Base-by-base conservation (phyloP, 2,797 vertebrate genomes). In the Acrocephalus scirpaceus region DNA sequence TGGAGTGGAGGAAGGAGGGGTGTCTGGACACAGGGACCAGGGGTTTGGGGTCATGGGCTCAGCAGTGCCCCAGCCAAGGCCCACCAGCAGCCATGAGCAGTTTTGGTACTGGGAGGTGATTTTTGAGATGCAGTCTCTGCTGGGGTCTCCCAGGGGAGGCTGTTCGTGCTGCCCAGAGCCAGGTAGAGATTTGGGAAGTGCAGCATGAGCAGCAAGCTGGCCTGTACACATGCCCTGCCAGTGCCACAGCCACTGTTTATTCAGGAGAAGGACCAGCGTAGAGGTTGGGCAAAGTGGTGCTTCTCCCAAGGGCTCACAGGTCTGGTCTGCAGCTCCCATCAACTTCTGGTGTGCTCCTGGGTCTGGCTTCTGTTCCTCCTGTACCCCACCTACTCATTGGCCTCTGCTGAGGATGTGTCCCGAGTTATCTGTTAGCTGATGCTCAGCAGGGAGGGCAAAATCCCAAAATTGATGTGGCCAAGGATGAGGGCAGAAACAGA, bases 261-360 rank as follows among this genome's bases (percentile, higher is more conserved):
- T 36, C 36, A 36, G 6, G 48, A 50, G 53, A 70, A 56, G 53
- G 57, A 77, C 16, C n/a, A 26, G 1, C 3, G 44, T 60, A 40
- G n/a, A 51, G n/a, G 11, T 0, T 3, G 15, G 42, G 54, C 26
- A 9, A 54, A 20, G 34, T 9, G 54, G 5, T n/a, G 50, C 54
- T 53, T 67, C 21, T 72, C 21, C 30, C 6, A 0, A 13, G 64
- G 60, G 19, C 1, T 0, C 4, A 3, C 0, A 0, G 36, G 30
- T 71, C 48, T 74, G 61, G 2, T 70, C 53, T 74, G 77, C 65
- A 64, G 30, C 53, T 62, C 48, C n/a, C 11, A 27, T 27, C 72
- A 48, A 0, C 26, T 86, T 30, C 65, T 74, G 27, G 3, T 70
- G 67, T 29, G 23, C 18, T 82, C 47, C 38, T 67, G 53, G 30